Percentiles rank a stretch among this genome's conserved stretches.
These are phyloP conservation scores for Pelmatolapia mariae DNA, from an alignment of 2,113 vertebrate species.

Conservation along the genomic window DNA sequence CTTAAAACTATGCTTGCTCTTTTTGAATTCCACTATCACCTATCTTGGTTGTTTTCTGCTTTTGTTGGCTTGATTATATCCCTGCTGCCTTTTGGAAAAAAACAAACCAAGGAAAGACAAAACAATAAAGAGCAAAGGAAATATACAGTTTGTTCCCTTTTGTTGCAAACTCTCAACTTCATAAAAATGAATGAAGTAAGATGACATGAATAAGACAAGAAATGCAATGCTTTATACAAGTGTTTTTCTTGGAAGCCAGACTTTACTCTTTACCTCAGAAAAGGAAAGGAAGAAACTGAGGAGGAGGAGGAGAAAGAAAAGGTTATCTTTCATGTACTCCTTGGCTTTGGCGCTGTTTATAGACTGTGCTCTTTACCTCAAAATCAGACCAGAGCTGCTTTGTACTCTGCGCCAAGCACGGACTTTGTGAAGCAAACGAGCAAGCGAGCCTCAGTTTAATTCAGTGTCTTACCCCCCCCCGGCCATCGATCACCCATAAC, in stretches of 20 bases:
- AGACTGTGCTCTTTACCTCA: conserved; percentile 62
- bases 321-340: conserved; percentile 18
- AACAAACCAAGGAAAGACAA: conserved; percentile 15
- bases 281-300: background rate
- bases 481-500: background rate
- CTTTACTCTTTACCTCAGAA: conserved; percentile 62
- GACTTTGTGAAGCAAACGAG: conserved; percentile 42
- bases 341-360: conserved; percentile 43
- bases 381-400: conserved; percentile 59
- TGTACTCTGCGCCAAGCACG: conserved; percentile 35
- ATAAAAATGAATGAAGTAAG: conserved; percentile 10
- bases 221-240: conserved; percentile 22
- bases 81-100: conserved; percentile 56
- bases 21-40: background rate
- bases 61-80: conserved; percentile 41
- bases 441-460: conserved; percentile 33
- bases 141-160: conserved; percentile 18
- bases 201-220: conserved; percentile 5
- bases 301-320: background rate
- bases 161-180: conserved; percentile 12
- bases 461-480: conserved; percentile 53
- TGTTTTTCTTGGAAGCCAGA: conserved; percentile 41
- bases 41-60: background rate
- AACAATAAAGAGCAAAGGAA: conserved; percentile 37
- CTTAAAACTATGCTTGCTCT: conserved; percentile 11